Percentiles rank a stretch among this genome's conserved stretches.
Conservation (phyloP, 2,888 invertebrate species). For the Acanthoscelides obtectus region DNA sequence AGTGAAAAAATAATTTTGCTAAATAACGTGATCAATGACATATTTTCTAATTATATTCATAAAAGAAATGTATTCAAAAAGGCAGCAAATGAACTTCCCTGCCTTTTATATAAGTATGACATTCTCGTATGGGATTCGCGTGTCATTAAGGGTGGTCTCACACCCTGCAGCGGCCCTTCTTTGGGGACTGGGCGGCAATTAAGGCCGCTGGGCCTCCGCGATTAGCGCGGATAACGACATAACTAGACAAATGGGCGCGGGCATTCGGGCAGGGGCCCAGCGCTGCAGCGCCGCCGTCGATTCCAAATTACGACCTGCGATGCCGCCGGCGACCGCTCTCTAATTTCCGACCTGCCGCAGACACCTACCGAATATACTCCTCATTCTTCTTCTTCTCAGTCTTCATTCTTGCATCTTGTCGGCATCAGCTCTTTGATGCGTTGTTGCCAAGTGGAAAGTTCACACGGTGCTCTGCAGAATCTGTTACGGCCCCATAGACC, state of each 20-base stretch:
- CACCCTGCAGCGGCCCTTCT: not conserved
- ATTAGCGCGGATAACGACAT: conserved; percentile 47
- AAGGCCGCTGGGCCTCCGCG: conserved; percentile 40
- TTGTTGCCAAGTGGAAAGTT: not conserved
- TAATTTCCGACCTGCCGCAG: conserved; percentile 40
- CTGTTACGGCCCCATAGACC: too few relatives aligned
- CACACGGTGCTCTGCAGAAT: not conserved
- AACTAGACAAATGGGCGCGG: conserved; percentile 49
- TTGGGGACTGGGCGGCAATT: not conserved
- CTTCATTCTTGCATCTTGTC: not conserved
- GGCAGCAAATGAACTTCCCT: too few relatives aligned
- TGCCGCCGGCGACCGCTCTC: conserved; percentile 38
- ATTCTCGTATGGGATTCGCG: not conserved
- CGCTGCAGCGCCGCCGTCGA: conserved; percentile 3
- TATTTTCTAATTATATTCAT: too few relatives aligned
- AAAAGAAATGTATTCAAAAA: too few relatives aligned
- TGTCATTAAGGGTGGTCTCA: not conserved
- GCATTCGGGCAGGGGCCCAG: conserved; percentile 20
- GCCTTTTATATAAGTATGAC: too few relatives aligned
- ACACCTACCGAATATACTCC: conserved; percentile 33
- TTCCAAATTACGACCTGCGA: conserved; percentile 41
- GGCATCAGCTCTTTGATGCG: not conserved
- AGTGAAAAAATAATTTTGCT: too few relatives aligned
- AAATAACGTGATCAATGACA: too few relatives aligned
- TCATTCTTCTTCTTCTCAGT: not conserved